Base-by-base conservation (phyloP, 1,140 invertebrate genomes). In the Brachystomella parvula region DNA sequence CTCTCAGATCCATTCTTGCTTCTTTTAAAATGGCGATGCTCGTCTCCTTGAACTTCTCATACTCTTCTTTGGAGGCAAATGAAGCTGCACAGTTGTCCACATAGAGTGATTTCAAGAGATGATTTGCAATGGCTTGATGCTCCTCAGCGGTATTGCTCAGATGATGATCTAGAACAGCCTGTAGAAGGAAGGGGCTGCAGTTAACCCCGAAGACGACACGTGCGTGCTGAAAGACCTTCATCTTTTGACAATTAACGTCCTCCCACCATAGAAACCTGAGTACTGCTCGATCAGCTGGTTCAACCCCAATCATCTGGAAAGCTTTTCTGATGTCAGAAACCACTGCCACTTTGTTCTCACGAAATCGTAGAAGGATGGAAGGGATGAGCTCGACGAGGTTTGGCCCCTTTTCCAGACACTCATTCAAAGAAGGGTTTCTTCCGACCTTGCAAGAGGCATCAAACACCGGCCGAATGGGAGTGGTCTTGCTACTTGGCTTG, bases 381-480 rank as follows among this genome's bases (percentile, higher is more conserved):
- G 77, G 75, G 19, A 81, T 77, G 0, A 71, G 28, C 63, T 80
- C 77, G 9, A 80, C 72, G 0, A 79, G 65, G 71, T 80, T 79
- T 3, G 70, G 67, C 26, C 77, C 78, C 29, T 75, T 76, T 33
- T 77, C 75, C 2, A 78, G 60, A 64, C 75, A 79, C n/a, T 77
- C 64, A 69, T 79, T 79, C 9, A 78, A 69, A 0, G 77, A 77
- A 9, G 74, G 70, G 19, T 29, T 35, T 17, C 67, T 47, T 63
- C 73, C 63, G 73, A 59, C 0, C 73, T 70, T 71, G n/a, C 61
- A 47, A 3, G 69, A 75, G 32, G 64, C 73, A 60, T 75, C 73
- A 49, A 75, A 75, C 12, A 75, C 74, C 12, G 70, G 71, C 6
- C 74, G 28, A 0, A 74, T 62, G 9, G 66, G 66, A 9, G 69